Base-by-base conservation (phyloP, 2,888 invertebrate genomes). In the Argynnis bischoffii region DNA sequence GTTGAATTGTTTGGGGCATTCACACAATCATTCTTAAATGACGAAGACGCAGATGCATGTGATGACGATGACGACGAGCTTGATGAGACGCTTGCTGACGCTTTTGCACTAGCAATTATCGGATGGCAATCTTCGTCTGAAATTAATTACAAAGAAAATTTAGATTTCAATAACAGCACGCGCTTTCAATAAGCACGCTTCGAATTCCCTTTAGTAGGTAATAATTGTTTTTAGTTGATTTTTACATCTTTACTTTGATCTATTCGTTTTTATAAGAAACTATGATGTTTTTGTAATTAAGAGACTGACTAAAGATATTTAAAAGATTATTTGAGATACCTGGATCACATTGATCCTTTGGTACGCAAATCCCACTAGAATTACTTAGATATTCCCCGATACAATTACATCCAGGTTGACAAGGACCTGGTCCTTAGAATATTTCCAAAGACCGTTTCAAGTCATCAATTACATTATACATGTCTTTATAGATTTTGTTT, bases 381-480 rank as follows among this genome's bases (percentile, higher is more conserved):
- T 85, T 76, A 46, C 80, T 81, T n/a, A 83, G 72, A 67, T 81
- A 81, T 46, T 78, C 80, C 0, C 74, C 51, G 2, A 78, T 72
- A 67, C 86, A 87, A 15, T 84, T 79, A 55, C 87, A 87, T 0
- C 85, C 86, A 50, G 74, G 70, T 63, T 78, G 74, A 66, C 84
- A 84, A 1, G 75, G 59, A 3, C 73, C 73, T 31, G 64, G 72
- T n/a, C n/a, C n/a, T n/a, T n/a, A n/a, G n/a, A n/a, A n/a, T n/a
- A n/a, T n/a, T n/a, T n/a, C n/a, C n/a, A n/a, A n/a, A n/a, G n/a
- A n/a, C n/a, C n/a, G n/a, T n/a, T n/a, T n/a, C n/a, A n/a, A n/a
- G n/a, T n/a, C n/a, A n/a, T n/a, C n/a, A n/a, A n/a, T n/a, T n/a
- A n/a, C n/a, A n/a, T n/a, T n/a, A n/a, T n/a, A n/a, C n/a, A n/a